Conservation (phyloP, 1,140 invertebrate genomes). For the Bombus picipes region DNA sequence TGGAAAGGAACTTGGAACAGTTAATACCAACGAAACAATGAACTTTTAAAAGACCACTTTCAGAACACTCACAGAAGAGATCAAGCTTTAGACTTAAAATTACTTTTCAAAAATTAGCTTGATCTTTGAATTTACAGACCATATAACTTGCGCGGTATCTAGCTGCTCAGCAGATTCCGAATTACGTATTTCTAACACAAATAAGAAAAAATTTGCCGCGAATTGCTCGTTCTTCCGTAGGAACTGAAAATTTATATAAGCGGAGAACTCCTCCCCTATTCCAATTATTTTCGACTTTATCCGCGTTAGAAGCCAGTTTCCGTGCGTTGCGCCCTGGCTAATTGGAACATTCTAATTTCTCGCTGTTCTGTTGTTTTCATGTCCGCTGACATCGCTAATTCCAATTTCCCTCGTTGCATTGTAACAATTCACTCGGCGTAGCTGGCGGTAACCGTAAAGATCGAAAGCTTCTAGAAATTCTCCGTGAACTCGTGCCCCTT, state of each 20-base stretch:
- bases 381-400: constrained; percentile 33
- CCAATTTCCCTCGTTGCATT: constrained; percentile 7
- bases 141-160: not conserved
- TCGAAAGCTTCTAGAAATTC: not conserved
- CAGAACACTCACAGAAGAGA: too few species aligned
- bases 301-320: constrained; percentile 7
- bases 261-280: not conserved
- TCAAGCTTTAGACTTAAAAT: not conserved
- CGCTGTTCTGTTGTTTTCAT: not conserved
- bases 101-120: not conserved
- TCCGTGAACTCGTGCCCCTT: not conserved
- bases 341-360: constrained; percentile 43
- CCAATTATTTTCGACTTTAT: constrained; percentile 34
- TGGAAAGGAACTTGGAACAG: too few species aligned
- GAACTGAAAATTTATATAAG: not conserved
- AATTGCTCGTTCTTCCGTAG: not conserved
- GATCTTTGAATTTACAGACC: not conserved
- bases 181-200: not conserved
- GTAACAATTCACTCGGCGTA: constrained; percentile 26
- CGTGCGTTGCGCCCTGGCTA: constrained; percentile 1
- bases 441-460: constrained; percentile 26
- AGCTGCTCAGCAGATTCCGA: not conserved
- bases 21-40: too few species aligned
- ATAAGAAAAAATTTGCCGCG: not conserved
- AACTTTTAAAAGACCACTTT: too few species aligned